Conservation (phyloP, 2,888 invertebrate species). For the Eulithis prunata region DNA sequence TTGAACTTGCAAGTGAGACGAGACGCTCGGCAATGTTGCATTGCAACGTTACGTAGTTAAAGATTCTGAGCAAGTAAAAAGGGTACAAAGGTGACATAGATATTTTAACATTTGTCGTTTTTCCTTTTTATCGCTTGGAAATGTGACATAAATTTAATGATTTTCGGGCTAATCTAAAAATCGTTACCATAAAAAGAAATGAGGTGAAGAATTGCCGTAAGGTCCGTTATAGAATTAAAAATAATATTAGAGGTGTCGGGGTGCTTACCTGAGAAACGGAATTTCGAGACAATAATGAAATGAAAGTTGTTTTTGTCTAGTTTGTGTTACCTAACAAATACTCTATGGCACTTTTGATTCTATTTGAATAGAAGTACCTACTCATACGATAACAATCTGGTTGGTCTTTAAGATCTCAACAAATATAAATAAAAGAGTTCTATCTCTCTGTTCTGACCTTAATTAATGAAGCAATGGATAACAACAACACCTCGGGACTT, state of each 20-base stretch:
- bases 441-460: conserved; percentile 17
- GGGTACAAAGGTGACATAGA: conserved; percentile 52
- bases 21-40: conserved; percentile 42
- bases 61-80: conserved; percentile 39
- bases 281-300: conserved; percentile 52
- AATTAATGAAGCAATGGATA: conserved; percentile 4
- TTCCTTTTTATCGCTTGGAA: conserved; percentile 6
- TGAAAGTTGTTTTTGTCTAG: conserved; percentile 60
- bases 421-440: conserved; percentile 4
- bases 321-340: conserved; percentile 47
- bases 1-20: conserved; percentile 41
- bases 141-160: too few relatives aligned
- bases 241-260: conserved; percentile 41
- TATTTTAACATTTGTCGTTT: conserved; percentile 39
- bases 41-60: conserved; percentile 28
- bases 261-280: conserved; percentile 55
- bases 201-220: conserved; percentile 38
- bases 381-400: conserved; percentile 13
- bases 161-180: too few relatives aligned
- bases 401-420: conserved; percentile 18
- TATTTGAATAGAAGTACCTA: conserved; percentile 11
- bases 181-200: conserved; percentile 7
- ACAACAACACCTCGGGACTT: conserved; percentile 12
- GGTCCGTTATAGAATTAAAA: conserved; percentile 44
- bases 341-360: conserved; percentile 31